Percentiles rank a stretch among this genome's conserved stretches.
Conservation (phyloP, 1,140 invertebrate species). For the Diachasmimorpha longicaudata region DNA sequence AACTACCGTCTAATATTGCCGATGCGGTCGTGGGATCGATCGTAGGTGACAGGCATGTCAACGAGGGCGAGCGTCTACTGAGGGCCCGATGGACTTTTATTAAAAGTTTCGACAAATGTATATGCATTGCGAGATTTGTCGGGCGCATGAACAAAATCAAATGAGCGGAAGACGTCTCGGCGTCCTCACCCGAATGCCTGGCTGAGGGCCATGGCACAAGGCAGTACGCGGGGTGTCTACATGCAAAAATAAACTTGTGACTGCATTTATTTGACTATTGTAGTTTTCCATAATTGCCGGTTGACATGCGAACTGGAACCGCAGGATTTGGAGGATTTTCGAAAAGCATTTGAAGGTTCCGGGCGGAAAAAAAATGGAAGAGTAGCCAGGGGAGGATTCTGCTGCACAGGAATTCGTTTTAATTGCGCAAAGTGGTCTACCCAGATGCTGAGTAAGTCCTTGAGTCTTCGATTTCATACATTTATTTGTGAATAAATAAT, state of each 20-base stretch:
- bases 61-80: constrained; percentile 12
- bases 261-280: constrained; percentile 18
- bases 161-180: constrained; percentile 19
- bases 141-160: constrained; percentile 25
- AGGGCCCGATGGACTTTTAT: background rate
- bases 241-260: constrained; percentile 26
- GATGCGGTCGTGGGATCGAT: constrained; percentile 44
- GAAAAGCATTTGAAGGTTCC: background rate
- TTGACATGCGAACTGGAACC: background rate
- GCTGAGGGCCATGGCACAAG: constrained; percentile 54
- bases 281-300: background rate
- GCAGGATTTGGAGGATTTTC: background rate
- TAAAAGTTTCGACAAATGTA: background rate
- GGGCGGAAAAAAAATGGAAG: no score
- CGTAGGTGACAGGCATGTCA: constrained; percentile 38
- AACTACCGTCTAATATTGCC: constrained; percentile 41
- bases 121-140: background rate
- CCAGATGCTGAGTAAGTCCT: no score
- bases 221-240: constrained; percentile 36
- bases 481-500: background rate
- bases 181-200: constrained; percentile 28
- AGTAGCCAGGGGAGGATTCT: no score
- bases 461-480: no score
- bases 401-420: no score
- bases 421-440: no score